Percentiles rank a stretch among this genome's conserved stretches.
These are phyloP conservation scores for Nemotelus pantherinus DNA, from an alignment of 2,888 invertebrate species.

Conservation along the genomic window DNA sequence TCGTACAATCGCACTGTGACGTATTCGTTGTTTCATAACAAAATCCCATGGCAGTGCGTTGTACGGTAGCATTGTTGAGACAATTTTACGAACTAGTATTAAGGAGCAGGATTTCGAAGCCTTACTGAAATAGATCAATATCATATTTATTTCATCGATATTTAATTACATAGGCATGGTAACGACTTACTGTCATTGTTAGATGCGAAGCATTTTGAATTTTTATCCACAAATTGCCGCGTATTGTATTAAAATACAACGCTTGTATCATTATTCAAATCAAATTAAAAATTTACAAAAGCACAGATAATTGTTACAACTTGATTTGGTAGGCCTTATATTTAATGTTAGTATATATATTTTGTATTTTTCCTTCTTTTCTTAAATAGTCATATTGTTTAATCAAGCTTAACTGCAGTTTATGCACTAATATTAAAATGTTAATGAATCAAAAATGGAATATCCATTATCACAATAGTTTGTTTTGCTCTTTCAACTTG, in stretches of 20 bases:
- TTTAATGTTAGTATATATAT: not conserved
- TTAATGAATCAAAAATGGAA: constrained; percentile 22
- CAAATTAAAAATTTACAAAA: not conserved
- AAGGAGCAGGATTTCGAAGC: constrained; percentile 37
- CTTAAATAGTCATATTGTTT: not conserved
- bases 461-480: constrained; percentile 35
- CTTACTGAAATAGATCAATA: constrained; percentile 22
- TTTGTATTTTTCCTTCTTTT: not conserved
- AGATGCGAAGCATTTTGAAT: not conserved
- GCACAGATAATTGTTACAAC: not conserved
- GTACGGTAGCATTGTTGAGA: constrained; percentile 46
- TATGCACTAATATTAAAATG: not conserved
- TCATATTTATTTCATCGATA: constrained; percentile 7
- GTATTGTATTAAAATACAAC: too few species aligned
- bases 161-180: not conserved
- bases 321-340: not conserved
- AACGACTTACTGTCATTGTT: not conserved
- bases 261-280: too few species aligned
- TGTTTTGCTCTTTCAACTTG: not conserved
- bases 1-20: constrained; percentile 22
- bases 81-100: constrained; percentile 44
- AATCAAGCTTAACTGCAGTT: too few species aligned
- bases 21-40: constrained; percentile 41
- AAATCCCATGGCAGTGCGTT: constrained; percentile 46
- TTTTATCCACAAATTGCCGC: too few species aligned